Percentiles rank a stretch among this genome's conserved stretches.
phyloP scores from a whole-genome alignment of 1,140 invertebrate species.

The Telenomus remus region DNA sequence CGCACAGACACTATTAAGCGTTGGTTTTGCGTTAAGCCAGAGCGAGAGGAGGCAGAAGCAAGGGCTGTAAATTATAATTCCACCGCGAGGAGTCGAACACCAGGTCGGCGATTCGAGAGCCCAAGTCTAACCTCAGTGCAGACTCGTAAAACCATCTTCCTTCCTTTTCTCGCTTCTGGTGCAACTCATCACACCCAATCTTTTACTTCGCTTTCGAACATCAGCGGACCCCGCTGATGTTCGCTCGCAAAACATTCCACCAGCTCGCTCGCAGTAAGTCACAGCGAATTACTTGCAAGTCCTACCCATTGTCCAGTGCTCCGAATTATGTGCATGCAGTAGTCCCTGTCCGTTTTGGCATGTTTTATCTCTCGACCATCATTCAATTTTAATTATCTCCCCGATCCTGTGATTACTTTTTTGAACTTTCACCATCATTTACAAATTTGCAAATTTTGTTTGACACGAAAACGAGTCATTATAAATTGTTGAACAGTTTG shows the following conservation, averaged over 20 bases:
- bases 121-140: conserved; percentile 66
- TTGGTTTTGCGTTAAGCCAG: conserved; percentile 50
- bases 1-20: conserved; percentile 69
- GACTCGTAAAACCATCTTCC: conserved; percentile 72
- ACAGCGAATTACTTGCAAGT: conserved; percentile 55
- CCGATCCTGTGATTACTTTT: no score
- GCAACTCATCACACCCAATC: conserved; percentile 51
- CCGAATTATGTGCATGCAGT: conserved; percentile 15
- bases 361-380: not conserved
- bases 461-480: no score
- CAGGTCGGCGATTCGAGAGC: conserved; percentile 56
- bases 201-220: conserved; percentile 57
- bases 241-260: conserved; percentile 46
- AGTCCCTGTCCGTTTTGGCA: conserved; percentile 38
- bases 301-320: conserved; percentile 35
- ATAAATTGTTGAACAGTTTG: no score
- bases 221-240: conserved; percentile 51
- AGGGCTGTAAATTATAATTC: conserved; percentile 75
- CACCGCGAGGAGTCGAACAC: conserved; percentile 72
- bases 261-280: conserved; percentile 60
- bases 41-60: conserved; percentile 55
- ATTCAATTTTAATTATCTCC: no score
- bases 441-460: no score
- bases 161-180: conserved; percentile 38
- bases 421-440: no score